Evolutionary conservation across 2,797 vertebrate species (phyloP), one percentile per base, ranked within the genome.

Genomic region (Urosaurus nigricauda): DNA sequence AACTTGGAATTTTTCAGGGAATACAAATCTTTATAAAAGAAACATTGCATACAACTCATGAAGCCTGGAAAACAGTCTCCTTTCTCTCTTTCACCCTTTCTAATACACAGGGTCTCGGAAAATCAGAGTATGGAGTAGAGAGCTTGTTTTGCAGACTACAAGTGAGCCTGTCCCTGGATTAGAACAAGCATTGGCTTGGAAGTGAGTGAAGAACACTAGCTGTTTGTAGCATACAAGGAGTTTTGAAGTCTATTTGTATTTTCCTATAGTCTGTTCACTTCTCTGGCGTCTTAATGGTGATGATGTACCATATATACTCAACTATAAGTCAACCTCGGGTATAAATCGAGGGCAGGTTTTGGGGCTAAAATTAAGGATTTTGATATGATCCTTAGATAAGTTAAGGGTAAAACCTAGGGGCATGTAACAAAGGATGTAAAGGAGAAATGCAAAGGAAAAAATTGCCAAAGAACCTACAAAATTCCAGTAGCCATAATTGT

Each of bases 121-220:
- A 94, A 95, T 99, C 79, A 96, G 98, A 80, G 97, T 99, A 0
- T 99, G 98, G 98, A 99, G 96, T 95, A 96, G 99, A 92, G 99
- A 99, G 92, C 98, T 98, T 13, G 96, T 98, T 88, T 96, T 99
- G 73, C 99, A 99, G 93, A 98, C 98, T 83, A 99, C 99, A 85
- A 99, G 98, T 13, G 99, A 99, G 91, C 93, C 97, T 37, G 24
- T 98, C 91, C 97, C 97, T 0, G 98, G 98, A 40, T 96, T 99
- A 94, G 98, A 99, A 87, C 98, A 98, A 90, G 93, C 98, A 0
- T 95, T 99, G 17, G 98, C 98, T 89, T 99, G 99, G 99, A 99
- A 98, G 99, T 99, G 94, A 97, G 98, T 97, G 92, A 60, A 71
- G 82, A 90, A 82, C 65, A 2, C 26, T 35, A 14, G 89, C 13